These are phyloP conservation scores for Lasioglossum vierecki DNA, from an alignment of 2,888 invertebrate species.

Conservation along the genomic window DNA sequence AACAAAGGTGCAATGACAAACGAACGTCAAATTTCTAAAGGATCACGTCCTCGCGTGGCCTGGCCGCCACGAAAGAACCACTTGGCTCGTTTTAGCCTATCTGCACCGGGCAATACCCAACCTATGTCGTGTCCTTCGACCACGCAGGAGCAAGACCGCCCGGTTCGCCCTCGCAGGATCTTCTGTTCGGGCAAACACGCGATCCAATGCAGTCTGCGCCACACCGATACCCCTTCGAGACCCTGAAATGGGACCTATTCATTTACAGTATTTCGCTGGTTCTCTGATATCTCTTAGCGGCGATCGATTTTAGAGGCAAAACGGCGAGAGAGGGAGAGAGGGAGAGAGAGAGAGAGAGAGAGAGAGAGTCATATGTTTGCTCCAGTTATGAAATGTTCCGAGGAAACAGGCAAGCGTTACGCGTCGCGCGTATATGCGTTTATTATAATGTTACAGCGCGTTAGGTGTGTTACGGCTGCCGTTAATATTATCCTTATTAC, in stretches of 20 bases:
- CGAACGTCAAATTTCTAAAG: conserved; percentile 26
- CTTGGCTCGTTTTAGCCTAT: conserved; percentile 70
- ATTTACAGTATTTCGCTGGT: conserved; percentile 40
- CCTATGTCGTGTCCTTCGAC: conserved; percentile 73
- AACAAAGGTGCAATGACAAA: background rate
- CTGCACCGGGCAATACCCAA: conserved; percentile 67
- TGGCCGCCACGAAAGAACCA: conserved; percentile 34
- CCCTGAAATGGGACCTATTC: conserved; percentile 56
- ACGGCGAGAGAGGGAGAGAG: conserved; percentile 19
- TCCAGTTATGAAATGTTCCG: conserved; percentile 58
- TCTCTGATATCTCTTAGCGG: conserved; percentile 34
- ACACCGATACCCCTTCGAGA: conserved; percentile 60
- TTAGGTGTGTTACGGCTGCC: conserved; percentile 50
- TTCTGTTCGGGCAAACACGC: conserved; percentile 64
- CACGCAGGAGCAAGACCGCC: conserved; percentile 66
- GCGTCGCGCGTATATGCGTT: conserved; percentile 53
- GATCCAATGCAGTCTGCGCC: conserved; percentile 66
- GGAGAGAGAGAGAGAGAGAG: conserved; percentile 28
- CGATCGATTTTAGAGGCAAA: conserved; percentile 45
- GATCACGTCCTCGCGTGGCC: conserved; percentile 20
- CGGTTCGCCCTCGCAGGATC: conserved; percentile 62
- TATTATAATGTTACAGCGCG: conserved; percentile 57
- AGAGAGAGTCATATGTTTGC: conserved; percentile 28
- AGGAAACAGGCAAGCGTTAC: conserved; percentile 56
- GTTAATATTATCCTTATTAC: conserved; percentile 49